These are phyloP conservation scores for Drosophila nigrodunni DNA, from an alignment of 1,140 invertebrate genomes.

Conservation along the genomic window DNA sequence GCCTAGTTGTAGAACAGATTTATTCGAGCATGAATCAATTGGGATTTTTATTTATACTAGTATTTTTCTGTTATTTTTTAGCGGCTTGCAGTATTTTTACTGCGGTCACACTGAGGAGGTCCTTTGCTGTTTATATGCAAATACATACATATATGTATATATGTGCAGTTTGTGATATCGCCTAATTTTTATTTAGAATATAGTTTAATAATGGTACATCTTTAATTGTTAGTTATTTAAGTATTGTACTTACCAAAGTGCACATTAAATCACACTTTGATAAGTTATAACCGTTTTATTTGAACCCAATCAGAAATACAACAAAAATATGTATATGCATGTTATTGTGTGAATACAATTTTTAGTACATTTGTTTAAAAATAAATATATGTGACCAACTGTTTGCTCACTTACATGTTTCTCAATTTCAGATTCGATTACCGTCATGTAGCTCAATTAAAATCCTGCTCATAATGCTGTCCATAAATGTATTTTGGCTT, in stretches of 20 bases:
- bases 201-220: conserved; percentile 8
- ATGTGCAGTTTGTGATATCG: conserved; percentile 15
- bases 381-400: neutral
- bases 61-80: conserved; percentile 3
- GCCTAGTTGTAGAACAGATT: no score
- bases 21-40: no score
- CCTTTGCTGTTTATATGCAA: neutral
- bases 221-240: neutral
- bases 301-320: no score
- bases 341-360: no score
- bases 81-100: no score
- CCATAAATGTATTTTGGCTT: conserved; percentile 64
- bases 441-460: conserved; percentile 61
- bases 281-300: no score
- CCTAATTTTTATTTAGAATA: conserved; percentile 1
- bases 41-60: neutral
- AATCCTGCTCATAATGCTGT: conserved; percentile 50
- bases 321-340: no score
- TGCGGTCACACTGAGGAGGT: neutral
- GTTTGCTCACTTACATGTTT: neutral
- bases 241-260: neutral
- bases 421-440: conserved; percentile 53
- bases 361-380: no score
- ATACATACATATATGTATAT: conserved; percentile 8
- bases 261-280: neutral